Base-by-base conservation (phyloP, 2,888 invertebrate genomes). In the Sinopyrophorus schimmeli region DNA sequence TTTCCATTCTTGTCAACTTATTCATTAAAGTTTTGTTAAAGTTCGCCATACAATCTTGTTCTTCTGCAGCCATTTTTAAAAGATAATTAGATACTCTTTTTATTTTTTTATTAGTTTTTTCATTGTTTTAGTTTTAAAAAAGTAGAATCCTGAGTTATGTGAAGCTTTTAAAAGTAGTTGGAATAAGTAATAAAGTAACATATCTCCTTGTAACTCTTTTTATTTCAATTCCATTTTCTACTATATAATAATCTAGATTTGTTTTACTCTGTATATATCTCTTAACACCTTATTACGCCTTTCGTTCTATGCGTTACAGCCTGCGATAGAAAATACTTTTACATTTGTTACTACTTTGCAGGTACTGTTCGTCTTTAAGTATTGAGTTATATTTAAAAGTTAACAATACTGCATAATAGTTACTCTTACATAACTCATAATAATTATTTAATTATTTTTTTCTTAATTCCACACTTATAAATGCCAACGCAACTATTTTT, bases 161-260 rank as follows among this genome's bases (percentile, higher is more conserved):
- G 4, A 4, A 18, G 6, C 20, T 5, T 6, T 18, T 18, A 4
- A 18, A 18, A 5, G 4, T 5, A 18, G 6, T 18, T 18, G 5
- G 21, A 20, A 17, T 26, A 38, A 31, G n/a, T n/a, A n/a, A n/a
- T 43, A 51, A 52, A 39, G 30, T 34, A 20, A 51, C 35, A 27
- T 43, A 42, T 26, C 49, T 65, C 59, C 61, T 66, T 67, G 63
- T 69, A 71, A 70, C 70, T 67, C 67, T 68, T 65, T 72, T 71
- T 71, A 72, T 71, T 71, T 70, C 71, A 72, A 72, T 72, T 72
- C 71, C 71, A 71, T 71, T 68, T 68, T 68, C 70, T 70, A 70
- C 68, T 66, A 59, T 68, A 67, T 69, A 71, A 70, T 69, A 65
- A 62, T 60, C 65, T 65, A 65, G 58, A 60, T 61, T 61, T 60